These are phyloP conservation scores for Tachuris rubrigastra DNA, from an alignment of 2,113 vertebrate genomes.

Conservation along the genomic window DNA sequence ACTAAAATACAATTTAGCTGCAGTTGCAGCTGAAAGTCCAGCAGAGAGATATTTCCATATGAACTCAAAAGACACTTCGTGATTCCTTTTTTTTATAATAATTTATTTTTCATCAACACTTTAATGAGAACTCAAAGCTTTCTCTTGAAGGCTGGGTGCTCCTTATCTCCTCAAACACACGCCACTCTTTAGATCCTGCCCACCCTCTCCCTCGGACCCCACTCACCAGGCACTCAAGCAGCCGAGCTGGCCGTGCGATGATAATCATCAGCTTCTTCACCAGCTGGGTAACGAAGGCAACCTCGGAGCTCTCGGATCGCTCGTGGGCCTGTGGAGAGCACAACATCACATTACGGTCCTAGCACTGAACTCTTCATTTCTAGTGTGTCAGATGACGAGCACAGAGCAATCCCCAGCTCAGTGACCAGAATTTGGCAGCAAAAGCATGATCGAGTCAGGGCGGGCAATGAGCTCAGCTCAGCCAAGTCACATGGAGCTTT, in stretches of 20 bases:
- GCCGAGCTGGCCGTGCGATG: conserved; percentile 92
- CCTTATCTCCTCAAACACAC: neutral
- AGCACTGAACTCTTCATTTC: neutral
- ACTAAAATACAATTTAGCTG: neutral
- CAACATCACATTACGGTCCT: neutral
- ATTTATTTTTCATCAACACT: neutral
- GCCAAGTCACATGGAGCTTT: neutral
- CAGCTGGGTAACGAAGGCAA: conserved; percentile 92
- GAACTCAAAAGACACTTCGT: neutral
- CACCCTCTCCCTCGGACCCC: neutral
- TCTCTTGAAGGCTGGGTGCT: neutral
- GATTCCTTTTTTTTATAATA: neutral
- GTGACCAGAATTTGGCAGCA: neutral
- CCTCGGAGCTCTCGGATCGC: conserved; percentile 92
- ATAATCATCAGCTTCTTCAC: conserved; percentile 95
- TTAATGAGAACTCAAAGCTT: neutral
- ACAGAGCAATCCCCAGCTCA: neutral
- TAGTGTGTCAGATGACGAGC: rapidly evolving
- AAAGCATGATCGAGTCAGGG: neutral
- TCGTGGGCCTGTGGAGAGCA: conserved; percentile 85
- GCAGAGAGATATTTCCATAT: neutral
- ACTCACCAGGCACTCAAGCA: conserved; percentile 95
- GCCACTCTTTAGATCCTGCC: neutral
- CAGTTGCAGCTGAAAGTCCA: neutral
- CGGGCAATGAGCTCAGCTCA: neutral